Percentiles rank a stretch among this genome's conserved stretches.
These are phyloP conservation scores for Ruditapes philippinarum DNA, from an alignment of 1,140 invertebrate genomes.

Conservation along the genomic window DNA sequence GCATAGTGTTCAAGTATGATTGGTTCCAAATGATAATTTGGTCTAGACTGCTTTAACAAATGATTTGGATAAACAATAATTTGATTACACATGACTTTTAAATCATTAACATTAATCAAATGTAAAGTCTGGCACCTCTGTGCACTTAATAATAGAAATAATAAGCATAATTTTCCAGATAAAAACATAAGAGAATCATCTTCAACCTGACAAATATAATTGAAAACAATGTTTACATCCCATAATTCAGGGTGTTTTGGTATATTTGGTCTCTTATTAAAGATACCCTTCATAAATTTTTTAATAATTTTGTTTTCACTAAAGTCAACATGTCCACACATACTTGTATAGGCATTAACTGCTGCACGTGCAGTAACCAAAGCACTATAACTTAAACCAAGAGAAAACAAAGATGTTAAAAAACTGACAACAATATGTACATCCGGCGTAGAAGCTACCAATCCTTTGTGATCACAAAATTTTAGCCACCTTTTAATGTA, in stretches of 20 bases:
- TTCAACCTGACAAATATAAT: neutral
- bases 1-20: neutral
- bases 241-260: neutral
- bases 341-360: neutral
- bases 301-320: neutral
- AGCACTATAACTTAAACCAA: too few relatives aligned
- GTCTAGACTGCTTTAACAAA: neutral
- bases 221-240: neutral
- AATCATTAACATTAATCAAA: neutral
- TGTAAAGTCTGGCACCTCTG: slow-evolving; percentile 28
- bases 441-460: too few relatives aligned
- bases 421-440: too few relatives aligned
- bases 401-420: too few relatives aligned
- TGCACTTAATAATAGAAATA: slow-evolving; percentile 10
- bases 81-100: neutral
- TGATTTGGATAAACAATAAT: neutral
- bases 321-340: neutral
- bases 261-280: neutral
- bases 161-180: neutral
- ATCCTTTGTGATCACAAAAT: too few relatives aligned
- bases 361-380: too few relatives aligned
- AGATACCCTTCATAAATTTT: neutral
- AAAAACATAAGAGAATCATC: neutral
- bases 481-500: neutral
- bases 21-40: neutral